These are phyloP conservation scores for Salminus brasiliensis DNA, from an alignment of 2,113 vertebrate genomes.

Conservation along the genomic window DNA sequence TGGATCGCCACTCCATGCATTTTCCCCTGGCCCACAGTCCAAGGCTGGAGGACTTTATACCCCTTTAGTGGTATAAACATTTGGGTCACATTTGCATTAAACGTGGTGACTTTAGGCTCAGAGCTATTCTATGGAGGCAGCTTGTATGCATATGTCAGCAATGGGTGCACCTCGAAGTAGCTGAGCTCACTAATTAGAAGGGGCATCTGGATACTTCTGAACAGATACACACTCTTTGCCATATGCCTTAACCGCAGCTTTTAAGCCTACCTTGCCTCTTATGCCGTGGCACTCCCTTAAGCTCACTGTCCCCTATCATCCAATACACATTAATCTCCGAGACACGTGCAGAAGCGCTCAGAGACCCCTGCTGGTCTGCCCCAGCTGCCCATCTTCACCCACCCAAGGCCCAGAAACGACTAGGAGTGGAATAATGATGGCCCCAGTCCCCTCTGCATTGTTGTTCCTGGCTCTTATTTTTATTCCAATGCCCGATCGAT, in stretches of 20 bases:
- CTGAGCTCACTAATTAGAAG: too few species aligned
- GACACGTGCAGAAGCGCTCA: not conserved
- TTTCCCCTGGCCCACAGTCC: not conserved
- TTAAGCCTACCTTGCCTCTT: too few species aligned
- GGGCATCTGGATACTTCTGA: not conserved
- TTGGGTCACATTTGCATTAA: not conserved
- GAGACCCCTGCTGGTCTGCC: not conserved
- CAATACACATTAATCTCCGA: not conserved
- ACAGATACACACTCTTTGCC: not conserved
- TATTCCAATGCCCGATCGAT: slow-evolving; percentile 64
- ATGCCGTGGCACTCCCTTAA: too few species aligned
- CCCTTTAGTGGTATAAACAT: too few species aligned
- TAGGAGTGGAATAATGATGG: not conserved
- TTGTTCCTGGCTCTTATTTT: slow-evolving; percentile 52
- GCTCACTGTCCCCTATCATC: not conserved
- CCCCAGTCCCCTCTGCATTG: slow-evolving; percentile 12
- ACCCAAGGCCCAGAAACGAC: not conserved
- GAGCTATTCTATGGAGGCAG: not conserved
- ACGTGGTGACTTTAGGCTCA: not conserved
- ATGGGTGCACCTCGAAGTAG: not conserved
- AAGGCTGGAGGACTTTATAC: not conserved
- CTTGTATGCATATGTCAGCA: too few species aligned
- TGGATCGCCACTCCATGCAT: not conserved
- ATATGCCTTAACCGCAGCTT: not conserved
- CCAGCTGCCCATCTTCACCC: not conserved